Conservation (phyloP, 2,888 invertebrate genomes). For the Chrysolina haemoptera region DNA sequence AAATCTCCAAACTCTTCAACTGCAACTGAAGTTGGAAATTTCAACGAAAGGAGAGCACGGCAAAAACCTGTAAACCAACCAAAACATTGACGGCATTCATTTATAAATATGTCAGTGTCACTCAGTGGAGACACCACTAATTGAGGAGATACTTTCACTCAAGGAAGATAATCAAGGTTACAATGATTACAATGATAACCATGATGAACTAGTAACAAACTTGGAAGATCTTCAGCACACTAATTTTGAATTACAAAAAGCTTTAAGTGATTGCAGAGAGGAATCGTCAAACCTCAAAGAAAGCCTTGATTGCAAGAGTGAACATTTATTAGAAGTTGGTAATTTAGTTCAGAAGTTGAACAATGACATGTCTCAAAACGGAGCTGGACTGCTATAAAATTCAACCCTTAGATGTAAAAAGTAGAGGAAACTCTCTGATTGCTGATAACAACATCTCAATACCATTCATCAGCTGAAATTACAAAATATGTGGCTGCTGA, state of each 20-base stretch:
- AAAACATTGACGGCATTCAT: no score
- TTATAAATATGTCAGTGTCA: conserved; percentile 34
- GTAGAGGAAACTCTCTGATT: conserved; percentile 66
- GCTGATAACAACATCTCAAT: conserved; percentile 55
- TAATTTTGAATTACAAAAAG: conserved; percentile 30
- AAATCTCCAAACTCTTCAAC: no score
- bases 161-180: conserved; percentile 39
- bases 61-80: no score
- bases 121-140: conserved; percentile 38
- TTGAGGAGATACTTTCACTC: conserved; percentile 41
- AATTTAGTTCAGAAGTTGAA: conserved; percentile 56
- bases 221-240: conserved; percentile 44
- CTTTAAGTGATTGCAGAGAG: conserved; percentile 40
- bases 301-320: conserved; percentile 53
- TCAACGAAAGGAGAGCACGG: no score
- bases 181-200: conserved; percentile 41
- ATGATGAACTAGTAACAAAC: conserved; percentile 44
- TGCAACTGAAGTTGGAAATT: no score
- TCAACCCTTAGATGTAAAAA: conserved; percentile 59
- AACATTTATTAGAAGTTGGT: conserved; percentile 58
- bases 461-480: conserved; percentile 53
- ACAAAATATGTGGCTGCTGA: conserved; percentile 54
- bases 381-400: conserved; percentile 60
- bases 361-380: conserved; percentile 58
- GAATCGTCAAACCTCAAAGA: conserved; percentile 54